A percentile compares a stretch with the other conserved stretches of the same genome.
Conservation (phyloP, 2,888 invertebrate genomes). For the Phengaris alcon region DNA sequence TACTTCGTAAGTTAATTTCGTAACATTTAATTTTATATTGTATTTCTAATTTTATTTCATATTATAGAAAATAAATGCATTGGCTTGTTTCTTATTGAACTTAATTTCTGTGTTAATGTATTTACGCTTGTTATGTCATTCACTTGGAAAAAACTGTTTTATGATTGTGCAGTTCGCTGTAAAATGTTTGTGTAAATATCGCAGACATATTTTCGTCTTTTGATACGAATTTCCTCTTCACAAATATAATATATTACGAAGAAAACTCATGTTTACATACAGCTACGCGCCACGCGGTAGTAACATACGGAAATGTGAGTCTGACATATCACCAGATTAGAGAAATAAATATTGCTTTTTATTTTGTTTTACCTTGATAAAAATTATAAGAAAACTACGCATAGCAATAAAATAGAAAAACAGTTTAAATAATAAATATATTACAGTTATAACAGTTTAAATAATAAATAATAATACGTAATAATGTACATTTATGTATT, state of each 20-base stretch:
- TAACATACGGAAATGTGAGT: constrained; percentile 28
- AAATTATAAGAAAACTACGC: too few species aligned
- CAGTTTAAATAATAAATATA: too few species aligned
- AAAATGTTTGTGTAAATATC: neutral
- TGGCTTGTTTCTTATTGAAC: neutral
- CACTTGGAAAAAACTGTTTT: neutral
- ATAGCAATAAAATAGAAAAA: too few species aligned
- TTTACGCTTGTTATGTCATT: neutral
- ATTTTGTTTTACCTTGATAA: too few species aligned
- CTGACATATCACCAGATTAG: neutral
- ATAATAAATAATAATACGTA: too few species aligned
- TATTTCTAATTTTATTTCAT: too few species aligned
- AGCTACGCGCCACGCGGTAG: constrained; percentile 5
- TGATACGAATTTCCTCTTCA: constrained; percentile 31
- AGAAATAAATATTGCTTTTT: too few species aligned
- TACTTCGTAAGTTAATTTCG: too few species aligned
- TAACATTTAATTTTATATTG: too few species aligned
- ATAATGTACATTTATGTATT: too few species aligned
- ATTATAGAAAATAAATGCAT: too few species aligned
- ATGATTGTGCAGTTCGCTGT: neutral
- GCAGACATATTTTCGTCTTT: neutral
- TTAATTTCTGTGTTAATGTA: neutral
- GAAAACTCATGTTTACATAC: constrained; percentile 37
- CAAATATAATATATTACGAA: constrained; percentile 42
- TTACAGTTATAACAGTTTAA: too few species aligned